These are phyloP conservation scores for Lepidocyrtinus sp. DNA, from an alignment of 2,888 invertebrate species.

Conservation along the genomic window DNA sequence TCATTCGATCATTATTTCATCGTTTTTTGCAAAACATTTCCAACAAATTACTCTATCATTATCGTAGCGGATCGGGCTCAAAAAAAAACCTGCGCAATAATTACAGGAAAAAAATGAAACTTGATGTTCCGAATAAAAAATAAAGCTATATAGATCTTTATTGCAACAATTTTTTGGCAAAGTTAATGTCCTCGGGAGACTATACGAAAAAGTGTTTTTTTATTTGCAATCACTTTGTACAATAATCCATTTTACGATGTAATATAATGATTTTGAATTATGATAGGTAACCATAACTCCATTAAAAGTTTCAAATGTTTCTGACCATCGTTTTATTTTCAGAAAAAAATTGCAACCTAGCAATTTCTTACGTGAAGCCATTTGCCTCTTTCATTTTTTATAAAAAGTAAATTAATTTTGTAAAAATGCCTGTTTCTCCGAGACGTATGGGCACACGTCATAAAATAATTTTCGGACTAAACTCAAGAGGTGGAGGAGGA, in stretches of 20 bases:
- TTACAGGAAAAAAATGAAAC: conserved; percentile 37
- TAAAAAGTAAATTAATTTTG: neutral
- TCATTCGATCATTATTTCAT: too few relatives aligned
- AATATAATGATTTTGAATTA: conserved; percentile 2
- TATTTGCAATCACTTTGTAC: conserved; percentile 12
- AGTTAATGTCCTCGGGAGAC: conserved; percentile 53
- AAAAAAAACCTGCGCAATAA: conserved; percentile 41
- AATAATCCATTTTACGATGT: neutral
- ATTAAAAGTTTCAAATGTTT: too few relatives aligned
- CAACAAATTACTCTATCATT: conserved; percentile 57
- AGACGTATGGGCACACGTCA: neutral
- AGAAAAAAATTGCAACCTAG: neutral
- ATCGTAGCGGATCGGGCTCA: conserved; percentile 58
- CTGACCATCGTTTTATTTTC: neutral
- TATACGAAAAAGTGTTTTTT: neutral
- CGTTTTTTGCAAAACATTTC: too few relatives aligned
- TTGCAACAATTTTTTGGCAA: conserved; percentile 42
- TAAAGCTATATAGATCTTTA: neutral
- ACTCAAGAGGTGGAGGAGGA: conserved; percentile 30
- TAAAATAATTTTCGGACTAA: conserved; percentile 16
- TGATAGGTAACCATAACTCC: neutral
- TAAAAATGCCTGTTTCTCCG: too few relatives aligned
- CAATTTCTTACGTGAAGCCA: neutral
- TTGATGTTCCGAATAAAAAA: conserved; percentile 36
- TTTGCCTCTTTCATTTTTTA: neutral